These are phyloP conservation scores for Thecocarcelia acutangulata DNA, from an alignment of 2,888 invertebrate species.

Conservation along the genomic window DNA sequence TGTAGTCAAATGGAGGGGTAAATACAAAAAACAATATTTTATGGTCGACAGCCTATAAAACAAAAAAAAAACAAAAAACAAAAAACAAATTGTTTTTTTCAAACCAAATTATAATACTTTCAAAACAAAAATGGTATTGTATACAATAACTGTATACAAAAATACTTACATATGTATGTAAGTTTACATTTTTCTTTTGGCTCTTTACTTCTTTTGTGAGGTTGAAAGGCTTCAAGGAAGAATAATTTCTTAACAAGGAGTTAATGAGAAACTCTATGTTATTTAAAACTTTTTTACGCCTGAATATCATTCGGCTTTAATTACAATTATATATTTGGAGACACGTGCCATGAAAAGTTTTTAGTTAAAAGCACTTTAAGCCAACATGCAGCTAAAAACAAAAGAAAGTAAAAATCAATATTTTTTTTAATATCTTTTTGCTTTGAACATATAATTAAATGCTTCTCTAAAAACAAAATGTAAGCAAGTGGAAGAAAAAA, in stretches of 20 bases:
- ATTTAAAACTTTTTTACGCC: conserved; percentile 4
- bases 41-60: too few species aligned
- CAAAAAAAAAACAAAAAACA: too few species aligned
- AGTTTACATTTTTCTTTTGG: not conserved
- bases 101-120: too few species aligned
- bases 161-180: too few species aligned
- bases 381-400: not conserved
- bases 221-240: conserved; percentile 24
- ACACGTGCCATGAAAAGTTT: conserved; percentile 35
- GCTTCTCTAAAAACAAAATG: too few species aligned
- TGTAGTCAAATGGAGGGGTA: too few species aligned
- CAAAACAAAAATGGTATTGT: too few species aligned
- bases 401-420: conserved; percentile 42
- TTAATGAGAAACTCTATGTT: conserved; percentile 14
- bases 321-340: conserved; percentile 31
- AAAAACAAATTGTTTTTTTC: too few species aligned
- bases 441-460: not conserved
- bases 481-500: too few species aligned
- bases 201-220: not conserved
- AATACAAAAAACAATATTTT: too few species aligned
- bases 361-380: conserved; percentile 18
- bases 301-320: conserved; percentile 11
- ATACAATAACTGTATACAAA: too few species aligned
- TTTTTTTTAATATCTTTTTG: not conserved
- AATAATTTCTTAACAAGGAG: conserved; percentile 12